Evolutionary conservation across 2,113 vertebrate genomes (phyloP), one percentile per base, ranked within the genome.

Genomic region (Phaetusa simplex): DNA sequence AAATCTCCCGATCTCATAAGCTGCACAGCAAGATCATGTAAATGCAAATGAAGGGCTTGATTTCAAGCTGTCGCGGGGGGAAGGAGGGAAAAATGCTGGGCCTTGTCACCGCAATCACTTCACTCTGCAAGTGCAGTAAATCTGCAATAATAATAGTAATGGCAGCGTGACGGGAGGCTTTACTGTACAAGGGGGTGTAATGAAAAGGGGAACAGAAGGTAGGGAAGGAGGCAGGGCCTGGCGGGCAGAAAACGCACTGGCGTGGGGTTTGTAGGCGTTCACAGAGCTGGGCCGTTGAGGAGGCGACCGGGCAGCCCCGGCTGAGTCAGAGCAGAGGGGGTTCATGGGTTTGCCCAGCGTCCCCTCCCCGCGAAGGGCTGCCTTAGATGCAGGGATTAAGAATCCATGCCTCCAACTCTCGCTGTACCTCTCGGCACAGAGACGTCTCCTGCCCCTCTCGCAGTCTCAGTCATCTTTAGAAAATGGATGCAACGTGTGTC

Each of bases 21-120:
- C 98, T 97, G 98, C 99, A 98, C 99, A 99, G 99, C 98, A 84
- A 99, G 99, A 99, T 99, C 98, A 98, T 99, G 99, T 99, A 99
- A 98, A 99, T 99, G 99, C 99, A 99, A 99, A 99, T 99, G 99
- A 99, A 98, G 98, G 98, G 97, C 98, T 98, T 98, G 99, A 98
- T 98, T 99, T 99, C 98, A 98, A 99, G 99, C 98, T 98, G 98
- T 98, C 94, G 95, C 23, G 82, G 97, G 98, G 98, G 98, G 98
- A 98, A 95, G 97, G 84, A 93, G 88, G 97, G 94, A 89, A 93
- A 90, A 96, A 98, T 96, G 96, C 90, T 76, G 97, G 98, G 88
- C 97, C 96, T 71, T 95, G 96, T 98, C 93, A 96, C 97, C 4
- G 5, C 95, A 95, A 97, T 97, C 90, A 92, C 96, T 97, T 97